Evolutionary conservation across 2,888 invertebrate species (phyloP).

Genomic region (Drosophila cyrtoloma): DNA sequence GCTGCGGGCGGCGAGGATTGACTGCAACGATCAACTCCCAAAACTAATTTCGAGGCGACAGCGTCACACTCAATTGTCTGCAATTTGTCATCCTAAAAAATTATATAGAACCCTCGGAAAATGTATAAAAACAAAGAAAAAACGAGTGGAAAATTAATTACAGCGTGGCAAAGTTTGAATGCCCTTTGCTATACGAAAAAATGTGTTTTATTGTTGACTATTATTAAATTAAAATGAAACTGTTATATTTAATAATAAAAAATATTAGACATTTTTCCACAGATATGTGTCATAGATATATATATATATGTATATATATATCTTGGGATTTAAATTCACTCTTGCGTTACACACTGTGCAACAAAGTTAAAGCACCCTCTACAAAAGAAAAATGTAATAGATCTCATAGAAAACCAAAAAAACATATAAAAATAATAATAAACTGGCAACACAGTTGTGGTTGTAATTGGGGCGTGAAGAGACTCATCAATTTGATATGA

Average conservation of each 20-base stretch:
- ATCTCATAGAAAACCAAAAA: constrained; percentile 6
- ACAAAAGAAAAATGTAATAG: neutral
- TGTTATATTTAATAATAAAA: neutral
- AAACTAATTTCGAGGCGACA: constrained; percentile 35
- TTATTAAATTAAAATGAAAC: neutral
- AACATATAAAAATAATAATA: constrained; percentile 1
- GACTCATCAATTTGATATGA: constrained; percentile 65
- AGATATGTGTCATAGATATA: too few relatives aligned
- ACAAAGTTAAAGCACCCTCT: neutral
- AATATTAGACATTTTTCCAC: neutral
- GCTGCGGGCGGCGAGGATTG: constrained; percentile 49
- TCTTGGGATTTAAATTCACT: neutral
- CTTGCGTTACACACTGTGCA: neutral
- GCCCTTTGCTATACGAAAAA: neutral
- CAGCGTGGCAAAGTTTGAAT: constrained; percentile 5
- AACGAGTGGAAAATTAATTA: constrained; percentile 10
- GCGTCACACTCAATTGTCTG: constrained; percentile 61
- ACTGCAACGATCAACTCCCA: constrained; percentile 14
- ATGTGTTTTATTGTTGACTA: neutral
- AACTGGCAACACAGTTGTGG: constrained; percentile 24
- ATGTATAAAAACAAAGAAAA: constrained; percentile 9
- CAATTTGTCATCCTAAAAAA: constrained; percentile 57
- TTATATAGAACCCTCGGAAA: constrained; percentile 20
- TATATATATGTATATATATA: too few relatives aligned
- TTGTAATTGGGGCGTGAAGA: constrained; percentile 65